phyloP scores from a whole-genome alignment of 2,113 vertebrate species.

The Protomyctophum bolini region DNA sequence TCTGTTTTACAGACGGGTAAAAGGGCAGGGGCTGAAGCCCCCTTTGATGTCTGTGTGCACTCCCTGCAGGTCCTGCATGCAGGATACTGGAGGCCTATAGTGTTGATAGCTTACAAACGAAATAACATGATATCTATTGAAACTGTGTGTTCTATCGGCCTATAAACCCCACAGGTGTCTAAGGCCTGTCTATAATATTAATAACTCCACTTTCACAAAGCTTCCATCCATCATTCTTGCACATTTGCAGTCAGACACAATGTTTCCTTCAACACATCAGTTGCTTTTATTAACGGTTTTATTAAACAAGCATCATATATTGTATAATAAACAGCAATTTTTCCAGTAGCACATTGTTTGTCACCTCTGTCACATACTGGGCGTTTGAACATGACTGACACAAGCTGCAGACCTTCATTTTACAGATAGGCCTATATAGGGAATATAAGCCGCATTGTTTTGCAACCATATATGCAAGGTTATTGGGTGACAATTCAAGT shows the following conservation, averaged over 20 bases:
- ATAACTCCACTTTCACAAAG: no score
- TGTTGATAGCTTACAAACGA: no score
- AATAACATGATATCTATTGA: no score
- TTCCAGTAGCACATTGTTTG: constrained; percentile 49
- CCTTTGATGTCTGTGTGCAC: no score
- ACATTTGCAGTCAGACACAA: constrained; percentile 5
- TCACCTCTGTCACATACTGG: constrained; percentile 30
- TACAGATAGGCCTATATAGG: not conserved
- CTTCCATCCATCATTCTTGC: no score
- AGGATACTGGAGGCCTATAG: no score
- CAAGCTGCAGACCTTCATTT: constrained; percentile 3
- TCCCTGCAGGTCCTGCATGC: no score
- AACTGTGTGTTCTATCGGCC: no score
- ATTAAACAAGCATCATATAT: constrained; percentile 75
- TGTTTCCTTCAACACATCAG: constrained; percentile 34
- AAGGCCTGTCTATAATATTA: no score
- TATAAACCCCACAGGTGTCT: no score
- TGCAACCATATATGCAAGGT: constrained; percentile 12
- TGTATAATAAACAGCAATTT: constrained; percentile 49
- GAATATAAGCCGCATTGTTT: constrained; percentile 5
- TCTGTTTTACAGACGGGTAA: no score
- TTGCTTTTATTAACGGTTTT: constrained; percentile 60
- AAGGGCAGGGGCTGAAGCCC: no score
- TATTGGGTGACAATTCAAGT: constrained; percentile 39
- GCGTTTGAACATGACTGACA: constrained; percentile 20